phyloP scores from a whole-genome alignment of 2,113 vertebrate genomes.

The Danionella cerebrum region DNA sequence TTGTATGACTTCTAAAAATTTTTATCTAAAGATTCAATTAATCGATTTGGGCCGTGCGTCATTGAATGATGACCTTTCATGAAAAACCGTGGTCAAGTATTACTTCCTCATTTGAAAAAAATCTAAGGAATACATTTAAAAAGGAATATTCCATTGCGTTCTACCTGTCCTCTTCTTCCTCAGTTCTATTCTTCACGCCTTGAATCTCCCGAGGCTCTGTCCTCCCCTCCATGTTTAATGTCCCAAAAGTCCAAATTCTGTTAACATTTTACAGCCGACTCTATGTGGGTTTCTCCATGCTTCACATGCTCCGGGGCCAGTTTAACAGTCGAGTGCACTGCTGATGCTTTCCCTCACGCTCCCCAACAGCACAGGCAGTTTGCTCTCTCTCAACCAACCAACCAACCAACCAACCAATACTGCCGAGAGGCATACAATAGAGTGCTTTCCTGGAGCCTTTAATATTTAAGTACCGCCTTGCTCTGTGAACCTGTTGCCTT shows the following conservation, averaged over 20 bases:
- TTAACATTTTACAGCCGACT: not conserved
- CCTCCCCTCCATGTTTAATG: constrained; percentile 21
- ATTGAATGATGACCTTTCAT: no score
- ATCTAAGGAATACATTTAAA: not conserved
- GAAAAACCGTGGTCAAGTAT: no score
- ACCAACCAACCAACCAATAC: constrained; percentile 7
- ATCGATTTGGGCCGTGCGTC: no score
- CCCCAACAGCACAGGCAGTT: not conserved
- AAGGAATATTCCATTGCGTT: not conserved
- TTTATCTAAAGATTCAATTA: not conserved
- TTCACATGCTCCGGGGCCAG: not conserved
- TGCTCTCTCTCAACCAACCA: not conserved
- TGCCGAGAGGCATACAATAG: constrained; percentile 25
- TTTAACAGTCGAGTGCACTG: not conserved
- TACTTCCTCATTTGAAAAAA: no score
- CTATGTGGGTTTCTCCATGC: not conserved
- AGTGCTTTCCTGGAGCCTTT: constrained; percentile 19
- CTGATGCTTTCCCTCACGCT: not conserved
- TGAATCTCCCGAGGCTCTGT: not conserved
- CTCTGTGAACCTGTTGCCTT: constrained; percentile 4
- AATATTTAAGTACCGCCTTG: constrained; percentile 39
- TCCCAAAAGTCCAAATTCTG: constrained; percentile 5
- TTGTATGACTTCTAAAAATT: not conserved
- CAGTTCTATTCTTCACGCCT: not conserved
- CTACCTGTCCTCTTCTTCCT: constrained; percentile 5